These are phyloP conservation scores for Typhlichthys eigenmanni DNA, from an alignment of 2,797 vertebrate genomes.

Conservation along the genomic window DNA sequence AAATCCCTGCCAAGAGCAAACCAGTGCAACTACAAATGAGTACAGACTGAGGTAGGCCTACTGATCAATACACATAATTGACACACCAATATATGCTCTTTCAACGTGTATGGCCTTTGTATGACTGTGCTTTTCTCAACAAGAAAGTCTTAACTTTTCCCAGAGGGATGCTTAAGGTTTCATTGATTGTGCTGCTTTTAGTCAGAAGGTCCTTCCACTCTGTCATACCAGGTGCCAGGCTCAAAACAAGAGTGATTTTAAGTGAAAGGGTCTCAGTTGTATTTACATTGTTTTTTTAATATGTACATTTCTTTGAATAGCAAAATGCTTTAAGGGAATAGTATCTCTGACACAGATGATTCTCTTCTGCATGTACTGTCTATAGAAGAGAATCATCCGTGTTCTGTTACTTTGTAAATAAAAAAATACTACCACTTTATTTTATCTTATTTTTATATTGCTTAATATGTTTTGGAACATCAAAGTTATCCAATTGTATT, in stretches of 20 bases:
- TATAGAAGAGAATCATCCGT: not conserved
- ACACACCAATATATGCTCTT: conserved; percentile 55
- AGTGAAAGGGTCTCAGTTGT: conserved; percentile 49
- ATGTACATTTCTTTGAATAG: conserved; percentile 23
- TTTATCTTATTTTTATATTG: conserved; percentile 8
- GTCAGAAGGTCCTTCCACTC: conserved; percentile 47
- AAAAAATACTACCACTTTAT: conserved; percentile 19
- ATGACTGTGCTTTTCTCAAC: conserved; percentile 26
- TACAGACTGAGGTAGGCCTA: conserved; percentile 12
- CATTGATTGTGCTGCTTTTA: conserved; percentile 72
- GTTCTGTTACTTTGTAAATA: not conserved
- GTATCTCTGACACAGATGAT: conserved; percentile 26
- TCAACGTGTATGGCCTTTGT: conserved; percentile 50
- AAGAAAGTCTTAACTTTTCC: conserved; percentile 25
- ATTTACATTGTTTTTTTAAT: conserved; percentile 52
- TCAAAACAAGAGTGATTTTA: conserved; percentile 45
- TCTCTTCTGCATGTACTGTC: conserved; percentile 5
- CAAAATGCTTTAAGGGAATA: conserved; percentile 28
- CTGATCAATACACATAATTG: conserved; percentile 65
- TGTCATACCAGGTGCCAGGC: conserved; percentile 35
- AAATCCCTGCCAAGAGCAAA: no score
- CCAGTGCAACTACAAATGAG: no score
- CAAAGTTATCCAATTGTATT: conserved; percentile 8
- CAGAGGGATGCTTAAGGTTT: conserved; percentile 69
- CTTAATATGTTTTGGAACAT: conserved; percentile 18